Base-by-base conservation (phyloP, 2,113 vertebrate species). In the Periophthalmodon schlosseri region DNA sequence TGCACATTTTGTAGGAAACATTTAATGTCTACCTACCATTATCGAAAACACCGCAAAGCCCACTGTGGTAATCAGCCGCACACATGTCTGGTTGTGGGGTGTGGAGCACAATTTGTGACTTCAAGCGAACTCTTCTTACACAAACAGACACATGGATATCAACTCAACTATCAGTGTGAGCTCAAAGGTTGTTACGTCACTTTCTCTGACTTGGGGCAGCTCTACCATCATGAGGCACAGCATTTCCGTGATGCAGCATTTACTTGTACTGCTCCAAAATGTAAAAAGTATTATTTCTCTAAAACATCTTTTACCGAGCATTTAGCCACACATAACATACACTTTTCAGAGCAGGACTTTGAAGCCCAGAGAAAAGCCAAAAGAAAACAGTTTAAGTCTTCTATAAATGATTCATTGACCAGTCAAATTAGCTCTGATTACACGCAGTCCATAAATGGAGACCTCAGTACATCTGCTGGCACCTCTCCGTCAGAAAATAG, bases 201-300 rank as follows among this genome's bases (percentile, higher is more conserved):
- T 20, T 99, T 96, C 87, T 96, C 96, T 64, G 97, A 99, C 79
- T 85, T 98, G 24, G 97, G 95, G 52, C 96, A 98, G 67, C 94
- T 99, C 5, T 99, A 98, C 89, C 97, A 99, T 77, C 98, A 99
- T 0, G 98, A 99, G 90, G 97, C 98, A 11, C 97, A 99, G 89
- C 98, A 99, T 84, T 99, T 99, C 89, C 93, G 97, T 73, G 96
- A 99, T 61, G 97, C 97, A 0, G 96, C 97, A 0, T 99, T 97
- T 49, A 96, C 94, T 3, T 99, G 98, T 83, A 94, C 90, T 5
- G 93, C 93, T 46, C 86, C 91, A 5, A 95, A 95, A 16, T 99
- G 98, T 90, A 96, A 94, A 81, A 97, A 96, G 66, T 99, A 96
- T 79, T 99, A 96, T 85, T 97, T 96, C 74, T 99, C 96, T 68